A percentile compares a stretch with the other conserved stretches of the same genome.
phyloP scores from a whole-genome alignment of 2,888 invertebrate genomes.

The Crocallis elinguaria region DNA sequence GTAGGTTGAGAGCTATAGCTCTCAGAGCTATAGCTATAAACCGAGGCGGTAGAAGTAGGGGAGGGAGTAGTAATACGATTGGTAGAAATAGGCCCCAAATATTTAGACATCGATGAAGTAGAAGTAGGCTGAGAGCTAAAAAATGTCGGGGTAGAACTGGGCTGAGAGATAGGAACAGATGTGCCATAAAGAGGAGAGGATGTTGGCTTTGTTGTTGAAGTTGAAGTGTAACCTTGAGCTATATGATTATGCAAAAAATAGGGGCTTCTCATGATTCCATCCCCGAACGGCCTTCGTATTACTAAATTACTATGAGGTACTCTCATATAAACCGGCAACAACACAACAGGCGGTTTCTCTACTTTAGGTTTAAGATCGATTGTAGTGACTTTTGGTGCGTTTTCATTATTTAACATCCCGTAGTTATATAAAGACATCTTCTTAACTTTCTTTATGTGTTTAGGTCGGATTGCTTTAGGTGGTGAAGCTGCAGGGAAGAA shows the following conservation, averaged over 20 bases:
- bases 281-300: constrained; percentile 39
- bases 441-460: constrained; percentile 24
- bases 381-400: constrained; percentile 54
- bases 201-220: background rate
- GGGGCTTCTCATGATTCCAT: constrained; percentile 41
- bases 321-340: constrained; percentile 64
- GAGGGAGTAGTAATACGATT: constrained; percentile 5
- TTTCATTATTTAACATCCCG: constrained; percentile 51
- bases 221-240: constrained; percentile 19
- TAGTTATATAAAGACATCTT: constrained; percentile 53
- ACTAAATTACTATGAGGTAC: constrained; percentile 36
- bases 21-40: too few species aligned
- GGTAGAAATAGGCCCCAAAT: constrained; percentile 12
- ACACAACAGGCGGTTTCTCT: constrained; percentile 46
- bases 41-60: too few species aligned
- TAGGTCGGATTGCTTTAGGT: background rate
- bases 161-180: constrained; percentile 2
- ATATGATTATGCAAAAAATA: constrained; percentile 39
- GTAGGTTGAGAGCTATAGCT: too few species aligned
- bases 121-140: constrained; percentile 6
- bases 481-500: constrained; percentile 41
- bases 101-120: too few species aligned
- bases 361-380: constrained; percentile 54
- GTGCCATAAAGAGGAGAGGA: too few species aligned
- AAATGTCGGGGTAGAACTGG: constrained; percentile 2